Evolutionary conservation across 2,113 vertebrate species (phyloP), one percentile per base, ranked within the genome.

Genomic region (Empidonax traillii): DNA sequence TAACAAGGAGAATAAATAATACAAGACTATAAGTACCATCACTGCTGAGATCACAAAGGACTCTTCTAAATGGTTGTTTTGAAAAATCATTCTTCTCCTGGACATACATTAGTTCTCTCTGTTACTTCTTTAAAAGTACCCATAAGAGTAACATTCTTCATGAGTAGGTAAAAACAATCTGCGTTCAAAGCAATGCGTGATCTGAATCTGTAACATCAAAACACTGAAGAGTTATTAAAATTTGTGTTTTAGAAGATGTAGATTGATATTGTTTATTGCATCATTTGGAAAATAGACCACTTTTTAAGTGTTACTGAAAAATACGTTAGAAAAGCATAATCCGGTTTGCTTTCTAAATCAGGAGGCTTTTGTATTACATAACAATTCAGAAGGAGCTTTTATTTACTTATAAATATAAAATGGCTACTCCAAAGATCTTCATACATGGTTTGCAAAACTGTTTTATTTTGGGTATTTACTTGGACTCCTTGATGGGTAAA

Each of bases 221-320:
- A 88, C 18, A 72, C 78, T 43, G 28, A 41, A 75, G 6, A 95
- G 39, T 15, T 75, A 75, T 81, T 95, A 90, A 95, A 95, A 93
- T 86, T 90, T 41, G 61, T 81, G 41, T 68, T 93, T 41, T 84
- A 72, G 79, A 90, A 91, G n/a, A 78, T 33, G 15, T 30, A 72
- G 56, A 21, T 68, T 96, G 47, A 78, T 77, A 77, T 33, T 90
- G 24, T 56, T 91, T 78, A 86, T 72, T 52, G 33, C n/a, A 86
- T 68, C 41, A 61, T 89, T 86, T 90, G 56, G 30, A 90, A 83
- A 81, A 90, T 12, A 47, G 96, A 63, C 11, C 8, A 18, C 25
- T 69, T 94, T 89, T 93, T 35, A 94, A 91, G 78, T 66, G 37
- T 74, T 85, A 90, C 51, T 79, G 39, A 85, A 96, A 95, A 91